Conservation (phyloP, 2,113 vertebrate species). For the Hippocampus zosterae region DNA sequence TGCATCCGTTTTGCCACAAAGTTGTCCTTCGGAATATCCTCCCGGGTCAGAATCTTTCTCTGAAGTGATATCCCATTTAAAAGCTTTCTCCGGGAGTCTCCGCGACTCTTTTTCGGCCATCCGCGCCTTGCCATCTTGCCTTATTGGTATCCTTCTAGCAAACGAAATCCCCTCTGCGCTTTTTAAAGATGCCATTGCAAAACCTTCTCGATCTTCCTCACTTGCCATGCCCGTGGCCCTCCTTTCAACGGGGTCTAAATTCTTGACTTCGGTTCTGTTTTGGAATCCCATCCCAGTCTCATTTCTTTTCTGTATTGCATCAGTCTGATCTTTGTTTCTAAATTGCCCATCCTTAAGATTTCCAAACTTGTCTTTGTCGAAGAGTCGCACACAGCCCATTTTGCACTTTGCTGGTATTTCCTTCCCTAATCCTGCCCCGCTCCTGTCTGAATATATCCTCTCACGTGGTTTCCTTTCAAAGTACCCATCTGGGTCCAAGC, state of each 20-base stretch:
- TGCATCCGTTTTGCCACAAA: conserved; percentile 21
- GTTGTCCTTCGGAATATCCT: conserved; percentile 27
- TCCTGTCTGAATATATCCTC: conserved; percentile 46
- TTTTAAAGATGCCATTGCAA: conserved; percentile 55
- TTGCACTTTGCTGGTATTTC: conserved; percentile 29
- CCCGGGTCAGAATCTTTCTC: conserved; percentile 23
- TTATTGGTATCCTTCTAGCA: conserved; percentile 56
- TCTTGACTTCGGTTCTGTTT: conserved; percentile 25
- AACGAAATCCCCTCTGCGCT: conserved; percentile 64
- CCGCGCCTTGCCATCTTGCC: conserved; percentile 50
- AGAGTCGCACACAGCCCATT: conserved; percentile 16
- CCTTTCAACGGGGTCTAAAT: conserved; percentile 15
- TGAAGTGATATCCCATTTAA: conserved; percentile 4
- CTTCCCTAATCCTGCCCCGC: conserved; percentile 8
- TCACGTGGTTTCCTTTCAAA: conserved; percentile 26
- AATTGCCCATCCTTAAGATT: conserved; percentile 17
- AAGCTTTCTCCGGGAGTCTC: conserved; percentile 3
- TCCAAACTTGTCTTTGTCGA: conserved; percentile 25
- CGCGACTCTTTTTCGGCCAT: conserved; percentile 37
- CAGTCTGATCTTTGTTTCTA: conserved; percentile 3
- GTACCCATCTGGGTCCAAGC: conserved; percentile 12
- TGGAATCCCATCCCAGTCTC: conserved; percentile 12
- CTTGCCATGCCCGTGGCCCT: conserved; percentile 19
- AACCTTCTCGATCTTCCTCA: conserved; percentile 48
- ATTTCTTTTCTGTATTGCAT: background rate